Evolutionary conservation across 2,113 vertebrate species (phyloP).

Genomic region (Saimiri boliviensis): DNA sequence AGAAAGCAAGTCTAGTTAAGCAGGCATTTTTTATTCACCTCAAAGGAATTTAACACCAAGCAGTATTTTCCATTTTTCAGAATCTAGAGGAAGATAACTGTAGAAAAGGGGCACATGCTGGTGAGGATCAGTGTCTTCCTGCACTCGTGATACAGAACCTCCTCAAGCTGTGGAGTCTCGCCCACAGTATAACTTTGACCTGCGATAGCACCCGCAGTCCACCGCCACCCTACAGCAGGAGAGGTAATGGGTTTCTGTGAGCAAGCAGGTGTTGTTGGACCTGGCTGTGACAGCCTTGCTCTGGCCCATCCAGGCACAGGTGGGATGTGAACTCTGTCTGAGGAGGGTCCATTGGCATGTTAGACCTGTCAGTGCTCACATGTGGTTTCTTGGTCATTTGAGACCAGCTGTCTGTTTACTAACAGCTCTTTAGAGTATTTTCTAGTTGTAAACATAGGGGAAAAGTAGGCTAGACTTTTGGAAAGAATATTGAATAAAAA

Average conservation of each 20-base stretch:
- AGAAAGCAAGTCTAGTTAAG: neutral
- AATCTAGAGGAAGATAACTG: neutral
- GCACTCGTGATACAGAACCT: neutral
- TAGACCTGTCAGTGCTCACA: neutral
- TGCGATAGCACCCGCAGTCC: neutral
- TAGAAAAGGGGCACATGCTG: neutral
- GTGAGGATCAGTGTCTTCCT: neutral
- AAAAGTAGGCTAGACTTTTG: conserved; percentile 7
- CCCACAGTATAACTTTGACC: neutral
- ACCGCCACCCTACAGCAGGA: neutral
- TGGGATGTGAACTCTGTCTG: neutral
- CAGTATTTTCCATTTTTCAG: neutral
- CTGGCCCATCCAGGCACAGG: neutral
- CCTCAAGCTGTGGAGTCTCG: neutral
- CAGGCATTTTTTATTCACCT: neutral
- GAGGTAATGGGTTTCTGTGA: neutral
- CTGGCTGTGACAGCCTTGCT: neutral
- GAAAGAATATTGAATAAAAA: neutral
- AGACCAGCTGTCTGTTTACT: conserved; percentile 31
- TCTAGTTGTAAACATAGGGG: conserved; percentile 29
- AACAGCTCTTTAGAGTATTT: neutral
- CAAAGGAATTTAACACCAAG: neutral
- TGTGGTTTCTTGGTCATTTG: neutral
- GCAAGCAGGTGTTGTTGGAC: neutral
- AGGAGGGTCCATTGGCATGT: neutral